Conservation (phyloP, 2,888 invertebrate species). For the Corbicula japonica region DNA sequence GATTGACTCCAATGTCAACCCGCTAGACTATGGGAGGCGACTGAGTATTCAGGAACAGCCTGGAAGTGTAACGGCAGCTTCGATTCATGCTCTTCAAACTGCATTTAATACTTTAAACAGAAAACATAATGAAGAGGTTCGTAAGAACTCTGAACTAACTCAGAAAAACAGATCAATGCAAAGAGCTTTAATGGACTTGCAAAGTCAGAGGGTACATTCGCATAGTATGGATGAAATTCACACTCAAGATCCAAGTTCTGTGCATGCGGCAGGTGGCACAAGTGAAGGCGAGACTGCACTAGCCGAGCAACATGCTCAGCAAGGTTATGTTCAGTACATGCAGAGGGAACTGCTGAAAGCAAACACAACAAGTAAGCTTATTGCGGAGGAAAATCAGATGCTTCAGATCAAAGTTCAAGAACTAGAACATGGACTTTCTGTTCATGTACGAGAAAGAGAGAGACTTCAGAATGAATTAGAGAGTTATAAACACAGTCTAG, state of each 20-base stretch:
- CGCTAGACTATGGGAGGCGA: constrained; percentile 7
- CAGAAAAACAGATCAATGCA: constrained; percentile 44
- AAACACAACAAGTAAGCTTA: constrained; percentile 29
- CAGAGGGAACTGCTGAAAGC: constrained; percentile 50
- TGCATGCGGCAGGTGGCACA: constrained; percentile 53
- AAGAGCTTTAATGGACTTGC: constrained; percentile 16
- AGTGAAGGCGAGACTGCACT: constrained; percentile 42
- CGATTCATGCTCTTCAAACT: constrained; percentile 71
- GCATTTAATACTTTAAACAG: constrained; percentile 74
- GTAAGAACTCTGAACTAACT: constrained; percentile 34
- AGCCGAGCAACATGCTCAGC: constrained; percentile 45
- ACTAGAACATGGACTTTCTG: constrained; percentile 13
- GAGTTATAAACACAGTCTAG: constrained; percentile 13
- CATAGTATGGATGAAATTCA: constrained; percentile 30
- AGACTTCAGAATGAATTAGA: constrained; percentile 19
- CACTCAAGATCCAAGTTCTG: constrained; percentile 7
- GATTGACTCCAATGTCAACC: constrained; percentile 16
- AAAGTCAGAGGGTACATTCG: neutral
- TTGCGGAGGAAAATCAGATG: constrained; percentile 47
- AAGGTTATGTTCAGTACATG: constrained; percentile 54
- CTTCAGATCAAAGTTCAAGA: constrained; percentile 31
- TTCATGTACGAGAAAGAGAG: constrained; percentile 30
- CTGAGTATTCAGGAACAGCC: too few species aligned
- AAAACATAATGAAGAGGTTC: constrained; percentile 68
- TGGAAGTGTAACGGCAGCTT: too few species aligned